These are phyloP conservation scores for Ornithoptera priamus DNA, from an alignment of 2,888 invertebrate species.

Conservation along the genomic window DNA sequence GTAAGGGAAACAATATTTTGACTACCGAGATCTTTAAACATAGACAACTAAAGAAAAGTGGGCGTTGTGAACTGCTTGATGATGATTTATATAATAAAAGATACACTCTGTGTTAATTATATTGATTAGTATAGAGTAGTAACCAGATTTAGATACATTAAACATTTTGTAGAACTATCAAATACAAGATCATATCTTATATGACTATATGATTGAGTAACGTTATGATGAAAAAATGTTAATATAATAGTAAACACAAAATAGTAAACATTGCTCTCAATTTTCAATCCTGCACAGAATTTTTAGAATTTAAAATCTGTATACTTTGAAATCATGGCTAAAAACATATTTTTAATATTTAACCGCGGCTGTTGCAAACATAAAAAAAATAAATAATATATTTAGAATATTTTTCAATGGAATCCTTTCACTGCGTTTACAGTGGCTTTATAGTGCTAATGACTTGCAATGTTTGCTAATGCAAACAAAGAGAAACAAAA, in stretches of 20 bases:
- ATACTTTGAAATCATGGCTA: neutral
- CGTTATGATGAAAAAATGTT: too few species aligned
- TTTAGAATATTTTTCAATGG: constrained; percentile 23
- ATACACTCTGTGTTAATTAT: too few species aligned
- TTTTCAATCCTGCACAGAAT: neutral
- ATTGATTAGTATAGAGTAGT: too few species aligned
- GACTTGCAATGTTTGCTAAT: constrained; percentile 25
- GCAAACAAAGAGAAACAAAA: constrained; percentile 24
- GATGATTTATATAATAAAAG: too few species aligned
- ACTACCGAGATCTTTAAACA: too few species aligned
- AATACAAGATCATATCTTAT: too few species aligned
- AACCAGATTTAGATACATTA: too few species aligned
- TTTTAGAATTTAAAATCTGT: neutral
- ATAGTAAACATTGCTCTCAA: neutral
- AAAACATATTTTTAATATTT: constrained; percentile 10
- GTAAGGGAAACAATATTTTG: too few species aligned
- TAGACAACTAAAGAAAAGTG: too few species aligned
- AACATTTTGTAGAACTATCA: too few species aligned
- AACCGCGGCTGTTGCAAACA: neutral
- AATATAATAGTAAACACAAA: neutral
- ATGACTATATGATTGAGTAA: too few species aligned
- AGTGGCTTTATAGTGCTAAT: constrained; percentile 26
- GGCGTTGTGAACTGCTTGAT: too few species aligned
- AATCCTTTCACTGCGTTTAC: constrained; percentile 16
- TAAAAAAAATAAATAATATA: constrained; percentile 18